These are phyloP conservation scores for Archivesica marissinica DNA, from an alignment of 1,140 invertebrate species.

Conservation along the genomic window DNA sequence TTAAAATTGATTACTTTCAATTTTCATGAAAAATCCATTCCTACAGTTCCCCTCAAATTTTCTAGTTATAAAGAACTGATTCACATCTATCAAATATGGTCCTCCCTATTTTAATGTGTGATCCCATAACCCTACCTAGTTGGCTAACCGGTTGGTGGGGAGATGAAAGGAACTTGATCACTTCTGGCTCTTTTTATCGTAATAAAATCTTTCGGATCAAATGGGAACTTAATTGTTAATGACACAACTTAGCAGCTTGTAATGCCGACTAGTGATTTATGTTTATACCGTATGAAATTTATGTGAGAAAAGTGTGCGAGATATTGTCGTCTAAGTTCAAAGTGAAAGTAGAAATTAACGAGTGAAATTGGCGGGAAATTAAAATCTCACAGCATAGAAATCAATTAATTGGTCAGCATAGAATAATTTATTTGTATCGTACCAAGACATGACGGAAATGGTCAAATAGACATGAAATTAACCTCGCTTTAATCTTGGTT, in stretches of 20 bases:
- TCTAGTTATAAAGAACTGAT: background rate
- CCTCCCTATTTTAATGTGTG: conserved; percentile 26
- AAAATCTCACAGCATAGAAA: conserved; percentile 6
- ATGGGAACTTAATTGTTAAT: conserved; percentile 57
- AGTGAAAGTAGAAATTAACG: conserved; percentile 50
- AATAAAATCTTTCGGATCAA: conserved; percentile 30
- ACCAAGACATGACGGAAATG: too few species aligned
- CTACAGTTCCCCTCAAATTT: background rate
- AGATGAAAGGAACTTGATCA: conserved; percentile 52
- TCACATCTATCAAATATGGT: conserved; percentile 39
- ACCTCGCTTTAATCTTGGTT: too few species aligned
- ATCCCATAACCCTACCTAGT: background rate
- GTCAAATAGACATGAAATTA: too few species aligned
- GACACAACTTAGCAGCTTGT: conserved; percentile 57
- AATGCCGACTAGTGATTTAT: conserved; percentile 42
- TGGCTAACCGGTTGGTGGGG: conserved; percentile 40
- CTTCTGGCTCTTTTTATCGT: conserved; percentile 36
- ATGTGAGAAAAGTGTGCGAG: conserved; percentile 59
- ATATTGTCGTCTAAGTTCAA: conserved; percentile 1
- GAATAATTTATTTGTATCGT: too few species aligned
- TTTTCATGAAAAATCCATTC: conserved; percentile 34
- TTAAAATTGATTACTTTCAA: too few species aligned
- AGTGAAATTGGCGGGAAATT: conserved; percentile 62
- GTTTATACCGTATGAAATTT: conserved; percentile 14
- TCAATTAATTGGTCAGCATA: background rate